phyloP scores from a whole-genome alignment of 2,113 vertebrate species.

The Aptenodytes patagonicus region DNA sequence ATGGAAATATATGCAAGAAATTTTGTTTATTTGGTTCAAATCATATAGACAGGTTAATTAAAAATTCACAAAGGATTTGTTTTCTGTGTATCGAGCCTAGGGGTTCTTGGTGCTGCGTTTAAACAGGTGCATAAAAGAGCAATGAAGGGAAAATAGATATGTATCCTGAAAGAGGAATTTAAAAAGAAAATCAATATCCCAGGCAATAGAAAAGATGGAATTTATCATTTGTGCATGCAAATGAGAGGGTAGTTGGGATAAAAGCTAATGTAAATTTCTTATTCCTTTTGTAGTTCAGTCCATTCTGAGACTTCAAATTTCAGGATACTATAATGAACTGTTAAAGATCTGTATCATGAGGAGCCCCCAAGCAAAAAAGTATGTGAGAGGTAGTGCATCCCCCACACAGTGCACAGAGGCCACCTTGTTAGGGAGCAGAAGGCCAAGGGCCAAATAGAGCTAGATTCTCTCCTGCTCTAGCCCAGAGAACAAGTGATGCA shows the following conservation, averaged over 20 bases:
- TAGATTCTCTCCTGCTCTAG: background rate
- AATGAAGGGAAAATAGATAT: constrained; percentile 20
- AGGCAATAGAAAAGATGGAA: background rate
- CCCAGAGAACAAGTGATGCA: background rate
- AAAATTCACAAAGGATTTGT: constrained; percentile 54
- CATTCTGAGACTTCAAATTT: background rate
- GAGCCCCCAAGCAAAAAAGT: background rate
- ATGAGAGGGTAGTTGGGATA: background rate
- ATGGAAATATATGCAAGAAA: constrained; percentile 47
- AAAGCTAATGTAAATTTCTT: background rate
- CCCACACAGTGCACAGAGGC: fast-evolving
- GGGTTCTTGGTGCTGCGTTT: constrained; percentile 14
- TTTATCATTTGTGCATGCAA: constrained; percentile 10
- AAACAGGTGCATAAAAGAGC: constrained; percentile 33
- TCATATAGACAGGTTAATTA: constrained; percentile 55
- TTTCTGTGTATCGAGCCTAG: constrained; percentile 31
- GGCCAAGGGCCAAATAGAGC: background rate
- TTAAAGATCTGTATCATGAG: background rate
- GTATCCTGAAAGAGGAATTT: constrained; percentile 10
- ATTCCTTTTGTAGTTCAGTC: background rate
- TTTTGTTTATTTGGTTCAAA: constrained; percentile 44
- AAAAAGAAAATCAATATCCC: constrained; percentile 49
- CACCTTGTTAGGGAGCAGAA: background rate
- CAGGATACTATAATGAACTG: background rate
- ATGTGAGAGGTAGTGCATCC: background rate